These are phyloP conservation scores for Halocaridina rubra DNA, from an alignment of 2,888 invertebrate species.

Conservation along the genomic window DNA sequence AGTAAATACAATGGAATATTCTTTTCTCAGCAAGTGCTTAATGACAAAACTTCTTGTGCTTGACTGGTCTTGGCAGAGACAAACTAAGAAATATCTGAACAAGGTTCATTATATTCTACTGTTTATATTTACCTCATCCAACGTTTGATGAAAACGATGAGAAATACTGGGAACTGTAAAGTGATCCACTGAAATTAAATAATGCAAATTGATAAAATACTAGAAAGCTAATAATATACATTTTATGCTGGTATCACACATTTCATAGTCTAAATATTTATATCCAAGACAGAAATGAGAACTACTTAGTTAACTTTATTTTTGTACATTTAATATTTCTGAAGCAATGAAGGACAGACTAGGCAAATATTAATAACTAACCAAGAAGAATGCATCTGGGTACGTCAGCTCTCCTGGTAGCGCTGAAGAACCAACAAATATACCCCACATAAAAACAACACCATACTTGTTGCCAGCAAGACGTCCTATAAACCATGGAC, in stretches of 20 bases:
- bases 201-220: background rate
- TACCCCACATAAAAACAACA: constrained; percentile 88
- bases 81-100: too few relatives aligned
- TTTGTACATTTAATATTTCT: too few relatives aligned
- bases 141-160: constrained; percentile 24
- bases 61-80: too few relatives aligned
- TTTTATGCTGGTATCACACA: background rate
- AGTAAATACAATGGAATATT: too few relatives aligned
- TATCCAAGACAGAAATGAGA: too few relatives aligned
- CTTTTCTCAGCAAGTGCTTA: too few relatives aligned
- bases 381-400: constrained; percentile 49
- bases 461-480: constrained; percentile 70
- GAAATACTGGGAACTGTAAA: constrained; percentile 36
- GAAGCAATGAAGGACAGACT: background rate
- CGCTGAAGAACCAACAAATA: constrained; percentile 79
- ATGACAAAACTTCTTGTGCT: too few relatives aligned
- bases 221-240: background rate
- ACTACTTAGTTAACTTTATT: too few relatives aligned
- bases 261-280: background rate
- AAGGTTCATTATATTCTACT: too few relatives aligned
- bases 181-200: constrained; percentile 27
- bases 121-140: constrained; percentile 34
- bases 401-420: constrained; percentile 73
- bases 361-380: background rate
- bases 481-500: constrained; percentile 41